phyloP scores from a whole-genome alignment of 2,113 vertebrate species.

The Serinus canaria region DNA sequence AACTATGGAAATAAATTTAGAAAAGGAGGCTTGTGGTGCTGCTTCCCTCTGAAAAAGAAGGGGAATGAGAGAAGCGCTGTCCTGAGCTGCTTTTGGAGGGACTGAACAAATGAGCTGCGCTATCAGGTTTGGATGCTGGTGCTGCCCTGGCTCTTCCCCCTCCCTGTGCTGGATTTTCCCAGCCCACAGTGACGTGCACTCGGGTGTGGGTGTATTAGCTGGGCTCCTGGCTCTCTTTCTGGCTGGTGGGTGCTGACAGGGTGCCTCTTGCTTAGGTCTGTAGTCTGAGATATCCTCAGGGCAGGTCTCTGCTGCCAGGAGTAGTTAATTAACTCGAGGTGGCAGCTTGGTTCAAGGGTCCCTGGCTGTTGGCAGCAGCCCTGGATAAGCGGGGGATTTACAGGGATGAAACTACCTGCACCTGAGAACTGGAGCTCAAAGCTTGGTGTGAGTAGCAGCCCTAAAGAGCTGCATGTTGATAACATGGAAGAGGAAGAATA shows the following conservation, averaged over 20 bases:
- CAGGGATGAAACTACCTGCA: background rate
- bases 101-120: background rate
- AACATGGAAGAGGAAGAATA: background rate
- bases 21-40: background rate
- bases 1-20: background rate
- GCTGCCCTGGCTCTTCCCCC: background rate
- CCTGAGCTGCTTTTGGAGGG: background rate
- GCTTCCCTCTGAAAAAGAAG: background rate
- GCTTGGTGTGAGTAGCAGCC: background rate
- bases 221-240: background rate
- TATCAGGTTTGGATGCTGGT: background rate
- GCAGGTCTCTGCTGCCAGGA: background rate
- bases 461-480: background rate
- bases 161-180: background rate
- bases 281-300: background rate
- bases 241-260: background rate
- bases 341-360: background rate
- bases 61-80: background rate
- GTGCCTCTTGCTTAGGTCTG: background rate
- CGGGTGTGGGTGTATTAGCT: fast-evolving
- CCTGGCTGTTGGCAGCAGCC: background rate
- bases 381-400: background rate
- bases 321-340: background rate
- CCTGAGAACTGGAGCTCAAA: fast-evolving
- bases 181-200: background rate